Evolutionary conservation across 2,113 vertebrate species (phyloP), one percentile per base, ranked within the genome.

Genomic region (Pogonocichla stellata): DNA sequence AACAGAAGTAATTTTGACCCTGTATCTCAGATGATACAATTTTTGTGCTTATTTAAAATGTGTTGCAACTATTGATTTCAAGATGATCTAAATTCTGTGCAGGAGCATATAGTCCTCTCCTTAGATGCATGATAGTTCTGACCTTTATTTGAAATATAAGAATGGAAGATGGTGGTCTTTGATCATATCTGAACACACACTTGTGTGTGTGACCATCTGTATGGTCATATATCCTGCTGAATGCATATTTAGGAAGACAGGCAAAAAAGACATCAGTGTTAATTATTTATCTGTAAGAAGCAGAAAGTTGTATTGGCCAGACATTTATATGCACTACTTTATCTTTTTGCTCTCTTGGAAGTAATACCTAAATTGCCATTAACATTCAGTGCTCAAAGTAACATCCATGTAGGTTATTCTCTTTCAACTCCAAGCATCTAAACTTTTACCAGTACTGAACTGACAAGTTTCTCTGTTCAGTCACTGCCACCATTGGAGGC

Each of bases 141-240:
- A 77, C 12, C 19, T 57, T 82, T 26, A 43, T 4, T 86, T 0
- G 0, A 16, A 22, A 34, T 43, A 14, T 29, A 40, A 69, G 33
- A 86, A 31, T 6, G 11, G 57, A 79, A 82, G 24, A 33, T 31
- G 9, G 31, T 23, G 33, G 7, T 67, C 38, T 90, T 75, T 56
- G n/a, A 19, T 64, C 72, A 24, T 20, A 34, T 18, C 54, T 53
- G 8, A 43, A 40, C 26, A 45, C 8, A 48, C 16, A 19, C 9
- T 43, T 67, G 42, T 34, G 64, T 29, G 19, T 56, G 18, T 42
- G 40, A 20, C 28, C 56, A 31, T 40, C 18, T 36, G 8, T 42
- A 48, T 1, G 0, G 42, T 72, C 40, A 65, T 24, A 26, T 11
- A 31, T 9, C 12, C 10, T 66, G 17, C 24, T 53, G 36, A 51